Evolutionary conservation across 1,140 invertebrate genomes (phyloP), one percentile per base, ranked within the genome.

Genomic region (Drosophila cardini): DNA sequence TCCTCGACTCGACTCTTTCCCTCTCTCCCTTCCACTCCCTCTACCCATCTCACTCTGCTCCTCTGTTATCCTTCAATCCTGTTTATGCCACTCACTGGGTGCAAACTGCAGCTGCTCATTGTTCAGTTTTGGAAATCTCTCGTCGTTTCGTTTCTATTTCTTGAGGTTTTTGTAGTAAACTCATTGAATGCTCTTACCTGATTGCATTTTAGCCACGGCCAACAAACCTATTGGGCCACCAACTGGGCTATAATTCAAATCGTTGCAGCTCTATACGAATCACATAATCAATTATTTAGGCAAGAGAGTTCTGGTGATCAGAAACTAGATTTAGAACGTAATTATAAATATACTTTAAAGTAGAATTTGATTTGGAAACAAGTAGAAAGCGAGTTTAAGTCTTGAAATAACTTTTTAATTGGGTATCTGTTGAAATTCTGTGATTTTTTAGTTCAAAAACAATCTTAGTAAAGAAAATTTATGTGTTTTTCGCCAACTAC

Each of bases 51-150:
- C 42, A 5, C 38, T 13, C n/a, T 13, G 38, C 21, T 26, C 21
- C 21, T 3, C 21, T 26, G 61, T 76, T 79, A 87, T 86, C 82
- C 82, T 53, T 40, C 68, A 64, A 75, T 58, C 72, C 84, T 73
- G 84, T 79, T 79, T 75, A 32, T 32, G 15, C 30, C 21, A 18
- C 60, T 64, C 5, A 26, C 45, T 50, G 34, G 57, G 36, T 71
- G 72, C 72, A 38, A 71, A 71, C 53, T 60, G 72, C 72, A 75
- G 72, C 72, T 75, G 72, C 45, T 34, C 68, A 38, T 45, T 57
- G 62, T 78, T 65, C 74, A 60, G 11, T 36, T 55, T 36, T 36
- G 15, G 34, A 26, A 13, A 15, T 50, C 2, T 18, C 6, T 16
- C 5, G 21, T 26, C 21, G 21, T 43, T 64, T 32, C 9, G 42